Evolutionary conservation across 2,113 vertebrate species (phyloP).

Genomic region (Brienomyrus brachyistius): DNA sequence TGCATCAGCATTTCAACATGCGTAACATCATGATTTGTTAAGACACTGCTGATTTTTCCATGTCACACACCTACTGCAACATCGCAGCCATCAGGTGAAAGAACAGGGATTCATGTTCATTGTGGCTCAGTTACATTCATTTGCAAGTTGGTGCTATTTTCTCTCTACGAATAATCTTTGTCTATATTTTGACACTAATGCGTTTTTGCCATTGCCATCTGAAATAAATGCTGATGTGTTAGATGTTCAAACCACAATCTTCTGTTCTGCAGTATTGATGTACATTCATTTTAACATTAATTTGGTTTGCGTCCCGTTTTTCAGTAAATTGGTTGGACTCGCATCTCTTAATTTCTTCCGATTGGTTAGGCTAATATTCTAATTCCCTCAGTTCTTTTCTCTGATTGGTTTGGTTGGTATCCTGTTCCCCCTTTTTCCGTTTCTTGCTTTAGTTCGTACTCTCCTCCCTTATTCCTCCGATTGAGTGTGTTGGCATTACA

Average conservation of each 20-base stretch:
- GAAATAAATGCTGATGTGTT: conserved; percentile 1
- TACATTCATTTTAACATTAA: neutral
- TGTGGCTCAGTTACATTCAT: conserved; percentile 2
- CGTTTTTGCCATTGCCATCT: neutral
- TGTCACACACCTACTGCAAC: neutral
- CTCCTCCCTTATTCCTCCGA: neutral
- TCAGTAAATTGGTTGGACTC: neutral
- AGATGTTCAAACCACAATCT: neutral
- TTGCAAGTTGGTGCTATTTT: neutral
- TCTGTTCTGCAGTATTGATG: neutral
- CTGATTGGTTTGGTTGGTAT: neutral
- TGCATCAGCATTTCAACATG: conserved; percentile 9
- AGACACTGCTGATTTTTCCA: neutral
- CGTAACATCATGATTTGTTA: neutral
- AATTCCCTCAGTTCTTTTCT: neutral
- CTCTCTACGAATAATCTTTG: neutral
- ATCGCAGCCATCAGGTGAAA: neutral
- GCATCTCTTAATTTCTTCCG: neutral
- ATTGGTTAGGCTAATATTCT: neutral
- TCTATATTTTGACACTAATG: neutral
- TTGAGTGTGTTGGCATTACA: neutral
- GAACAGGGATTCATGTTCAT: neutral
- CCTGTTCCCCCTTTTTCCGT: neutral
- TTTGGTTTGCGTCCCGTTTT: neutral
- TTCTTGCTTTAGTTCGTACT: neutral